Percentiles rank a stretch among this genome's conserved stretches.
Evolutionary conservation across 2,113 vertebrate genomes (phyloP).

Genomic region (Chloropsis hardwickii): DNA sequence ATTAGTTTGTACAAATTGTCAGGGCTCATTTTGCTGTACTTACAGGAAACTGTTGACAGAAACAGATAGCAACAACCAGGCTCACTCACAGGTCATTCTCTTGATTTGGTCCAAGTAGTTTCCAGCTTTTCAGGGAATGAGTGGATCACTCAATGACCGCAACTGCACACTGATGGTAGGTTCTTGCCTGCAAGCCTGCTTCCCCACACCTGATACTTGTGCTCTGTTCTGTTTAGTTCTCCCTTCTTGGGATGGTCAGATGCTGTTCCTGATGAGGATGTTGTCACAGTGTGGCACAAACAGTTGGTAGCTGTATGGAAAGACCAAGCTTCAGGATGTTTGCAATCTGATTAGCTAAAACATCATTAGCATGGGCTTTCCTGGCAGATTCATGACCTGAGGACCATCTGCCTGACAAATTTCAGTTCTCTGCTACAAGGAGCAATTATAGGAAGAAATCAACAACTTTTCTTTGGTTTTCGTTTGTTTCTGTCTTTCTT

Average conservation of each 20-base stretch:
- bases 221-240: not conserved
- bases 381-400: not conserved
- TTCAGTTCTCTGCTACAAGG: not conserved
- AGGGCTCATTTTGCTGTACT: not conserved
- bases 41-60: not conserved
- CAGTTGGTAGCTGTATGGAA: not conserved
- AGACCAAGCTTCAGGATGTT: not conserved
- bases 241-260: not conserved
- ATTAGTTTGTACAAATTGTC: not conserved
- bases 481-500: not conserved
- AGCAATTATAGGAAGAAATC: not conserved
- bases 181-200: not conserved
- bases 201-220: not conserved
- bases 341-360: not conserved
- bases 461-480: not conserved
- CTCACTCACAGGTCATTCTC: not conserved
- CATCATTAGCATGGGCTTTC: not conserved
- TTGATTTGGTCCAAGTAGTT: not conserved
- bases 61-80: not conserved
- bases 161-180: not conserved
- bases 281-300: not conserved
- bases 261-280: not conserved
- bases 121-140: not conserved
- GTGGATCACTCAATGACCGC: not conserved
- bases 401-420: not conserved